Evolutionary conservation across 1,140 invertebrate species (phyloP), one percentile per base, ranked within the genome.

Genomic region (Holcopasites calliopsidis): DNA sequence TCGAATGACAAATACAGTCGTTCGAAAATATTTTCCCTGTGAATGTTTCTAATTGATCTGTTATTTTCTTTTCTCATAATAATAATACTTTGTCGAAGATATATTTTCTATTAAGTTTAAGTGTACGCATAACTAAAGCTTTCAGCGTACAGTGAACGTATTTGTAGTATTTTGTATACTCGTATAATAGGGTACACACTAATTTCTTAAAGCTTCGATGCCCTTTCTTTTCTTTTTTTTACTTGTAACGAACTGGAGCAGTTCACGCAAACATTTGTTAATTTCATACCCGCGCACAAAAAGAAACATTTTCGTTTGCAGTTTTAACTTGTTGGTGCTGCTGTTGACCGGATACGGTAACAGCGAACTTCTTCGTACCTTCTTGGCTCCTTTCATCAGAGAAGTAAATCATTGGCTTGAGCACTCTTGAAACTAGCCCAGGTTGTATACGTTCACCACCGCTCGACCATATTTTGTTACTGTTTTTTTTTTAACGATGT

Each of bases 251-350:
- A 66, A 35, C 33, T 50, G 7, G 33, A 52, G 60, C 60, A 62
- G 44, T 71, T 50, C 55, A 47, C 57, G 42, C 55, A 55, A 44
- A 55, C 50, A 23, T 66, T 66, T 68, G 50, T 55, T 11, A 42
- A 35, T 86, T n/a, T 89, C 86, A 89, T 85, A 71, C 77, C n/a
- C 77, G 79, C 85, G 87, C 86, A 90, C 84, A 88, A 79, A 88
- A 87, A 86, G 18, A 86, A n/a, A n/a, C 77, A 75, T 90, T 91
- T 85, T 90, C 85, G 86, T 90, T 91, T 89, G 77, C 89, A 91
- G 90, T 90, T 85, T 86, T 91, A 89, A 91, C 90, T 88, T 89
- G 85, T 88, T 91, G 90, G 89, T 91, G 89, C 88, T 88, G 90
- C 89, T 91, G 90, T 88, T 91, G 89, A 91, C 89, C 28, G 28